Evolutionary conservation across 2,113 vertebrate genomes (phyloP).

Genomic region (Balaeniceps rex): DNA sequence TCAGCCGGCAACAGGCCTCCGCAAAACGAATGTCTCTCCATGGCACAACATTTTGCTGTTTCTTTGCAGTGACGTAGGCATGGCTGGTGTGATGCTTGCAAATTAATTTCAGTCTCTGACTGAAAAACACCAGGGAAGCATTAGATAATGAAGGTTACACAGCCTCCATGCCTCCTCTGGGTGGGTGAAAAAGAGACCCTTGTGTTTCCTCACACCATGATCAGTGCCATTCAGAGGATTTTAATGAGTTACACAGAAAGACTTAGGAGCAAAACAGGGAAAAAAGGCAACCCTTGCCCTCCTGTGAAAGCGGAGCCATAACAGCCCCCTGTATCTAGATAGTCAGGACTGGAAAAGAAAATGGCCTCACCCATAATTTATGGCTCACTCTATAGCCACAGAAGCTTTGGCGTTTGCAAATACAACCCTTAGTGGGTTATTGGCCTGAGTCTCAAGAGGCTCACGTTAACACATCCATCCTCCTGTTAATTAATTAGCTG

Average conservation of each 20-base stretch:
- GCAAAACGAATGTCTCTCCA: neutral
- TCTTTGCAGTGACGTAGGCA: neutral
- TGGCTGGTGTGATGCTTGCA: neutral
- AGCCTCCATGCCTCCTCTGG: neutral
- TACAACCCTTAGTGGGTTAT: slow-evolving; percentile 41
- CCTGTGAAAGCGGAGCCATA: neutral
- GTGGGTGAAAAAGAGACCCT: neutral
- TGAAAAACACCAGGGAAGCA: neutral
- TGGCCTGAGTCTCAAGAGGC: slow-evolving; percentile 48
- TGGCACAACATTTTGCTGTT: neutral
- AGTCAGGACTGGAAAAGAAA: neutral
- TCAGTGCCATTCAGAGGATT: neutral
- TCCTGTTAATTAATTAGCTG: slow-evolving; percentile 64
- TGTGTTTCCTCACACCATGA: neutral
- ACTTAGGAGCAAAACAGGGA: neutral
- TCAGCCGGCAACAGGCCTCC: neutral
- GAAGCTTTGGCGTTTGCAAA: slow-evolving; percentile 22
- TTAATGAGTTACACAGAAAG: neutral
- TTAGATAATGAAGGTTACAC: neutral
- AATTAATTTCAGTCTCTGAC: neutral
- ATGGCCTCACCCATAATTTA: slow-evolving; percentile 35
- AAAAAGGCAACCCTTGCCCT: neutral
- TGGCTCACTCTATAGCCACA: neutral
- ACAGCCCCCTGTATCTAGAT: neutral
- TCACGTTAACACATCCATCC: slow-evolving; percentile 29